A percentile compares a stretch with the other conserved stretches of the same genome.
Conservation (phyloP, 2,113 vertebrate genomes). For the Oryzias curvinotus region DNA sequence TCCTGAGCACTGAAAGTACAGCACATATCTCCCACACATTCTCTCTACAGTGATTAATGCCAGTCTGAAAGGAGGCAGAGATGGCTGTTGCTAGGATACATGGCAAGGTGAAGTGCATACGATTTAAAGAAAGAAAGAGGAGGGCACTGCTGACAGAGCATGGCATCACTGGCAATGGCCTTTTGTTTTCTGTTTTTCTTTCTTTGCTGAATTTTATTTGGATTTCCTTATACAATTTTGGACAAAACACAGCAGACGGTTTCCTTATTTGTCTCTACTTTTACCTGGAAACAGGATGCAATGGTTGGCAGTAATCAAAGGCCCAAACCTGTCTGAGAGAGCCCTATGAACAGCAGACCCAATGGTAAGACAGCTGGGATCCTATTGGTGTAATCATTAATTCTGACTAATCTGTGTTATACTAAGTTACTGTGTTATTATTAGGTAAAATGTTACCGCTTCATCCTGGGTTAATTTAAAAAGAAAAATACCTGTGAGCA, state of each 20-base stretch:
- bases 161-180: conserved; percentile 49
- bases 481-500: background rate
- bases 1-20: conserved; percentile 44
- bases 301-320: conserved; percentile 80
- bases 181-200: conserved; percentile 45
- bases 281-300: conserved; percentile 55
- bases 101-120: conserved; percentile 76
- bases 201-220: conserved; percentile 16
- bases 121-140: conserved; percentile 67
- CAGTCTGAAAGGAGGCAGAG: conserved; percentile 75
- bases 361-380: conserved; percentile 81
- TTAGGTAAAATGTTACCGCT: no score
- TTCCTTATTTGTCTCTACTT: conserved; percentile 44
- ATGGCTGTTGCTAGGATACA: conserved; percentile 83
- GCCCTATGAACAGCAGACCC: conserved; percentile 81
- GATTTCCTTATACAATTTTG: background rate
- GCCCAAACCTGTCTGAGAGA: conserved; percentile 77
- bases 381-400: conserved; percentile 21
- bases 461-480: background rate
- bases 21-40: conserved; percentile 68
- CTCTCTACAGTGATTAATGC: conserved; percentile 76
- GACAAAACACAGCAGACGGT: background rate
- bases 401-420: background rate
- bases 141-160: conserved; percentile 59
- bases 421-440: no score